Evolutionary conservation across 2,113 vertebrate species (phyloP).

Genomic region (Sarotherodon lohbergeri): DNA sequence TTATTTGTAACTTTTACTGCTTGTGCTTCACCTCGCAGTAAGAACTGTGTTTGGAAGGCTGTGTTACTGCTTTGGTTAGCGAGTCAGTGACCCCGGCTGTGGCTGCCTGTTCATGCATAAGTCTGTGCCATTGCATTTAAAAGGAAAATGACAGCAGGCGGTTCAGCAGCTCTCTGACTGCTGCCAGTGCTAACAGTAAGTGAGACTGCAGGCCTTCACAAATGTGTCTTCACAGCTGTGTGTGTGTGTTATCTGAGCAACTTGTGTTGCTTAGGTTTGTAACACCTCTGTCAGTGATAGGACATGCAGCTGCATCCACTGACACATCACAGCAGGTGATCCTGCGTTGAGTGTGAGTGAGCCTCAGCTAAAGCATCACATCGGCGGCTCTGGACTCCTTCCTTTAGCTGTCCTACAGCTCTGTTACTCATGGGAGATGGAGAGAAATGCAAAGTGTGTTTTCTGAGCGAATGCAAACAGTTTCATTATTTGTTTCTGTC

Average conservation of each 20-base stretch:
- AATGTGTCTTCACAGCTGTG: not conserved
- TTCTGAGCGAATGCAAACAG: not conserved
- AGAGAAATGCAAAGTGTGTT: not conserved
- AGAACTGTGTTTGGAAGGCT: not conserved
- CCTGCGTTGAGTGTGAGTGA: not conserved
- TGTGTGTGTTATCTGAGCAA: not conserved
- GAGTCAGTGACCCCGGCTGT: not conserved
- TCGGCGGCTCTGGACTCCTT: fast-evolving
- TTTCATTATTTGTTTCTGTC: fast-evolving
- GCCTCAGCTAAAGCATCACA: not conserved
- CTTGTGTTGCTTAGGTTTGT: not conserved
- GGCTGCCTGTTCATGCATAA: not conserved
- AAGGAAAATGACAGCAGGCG: not conserved
- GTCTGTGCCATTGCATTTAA: not conserved
- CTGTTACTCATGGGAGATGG: too few relatives aligned
- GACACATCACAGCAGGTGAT: not conserved
- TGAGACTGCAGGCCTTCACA: not conserved
- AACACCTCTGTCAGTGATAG: not conserved
- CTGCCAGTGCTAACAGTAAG: not conserved
- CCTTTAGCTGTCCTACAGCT: not conserved
- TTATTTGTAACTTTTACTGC: not conserved
- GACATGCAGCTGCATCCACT: not conserved
- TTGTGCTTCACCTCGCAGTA: not conserved
- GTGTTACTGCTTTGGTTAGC: not conserved
- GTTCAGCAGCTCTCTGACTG: not conserved